Conservation (phyloP, 2,888 invertebrate species). For the Chaitophorus viminalis region DNA sequence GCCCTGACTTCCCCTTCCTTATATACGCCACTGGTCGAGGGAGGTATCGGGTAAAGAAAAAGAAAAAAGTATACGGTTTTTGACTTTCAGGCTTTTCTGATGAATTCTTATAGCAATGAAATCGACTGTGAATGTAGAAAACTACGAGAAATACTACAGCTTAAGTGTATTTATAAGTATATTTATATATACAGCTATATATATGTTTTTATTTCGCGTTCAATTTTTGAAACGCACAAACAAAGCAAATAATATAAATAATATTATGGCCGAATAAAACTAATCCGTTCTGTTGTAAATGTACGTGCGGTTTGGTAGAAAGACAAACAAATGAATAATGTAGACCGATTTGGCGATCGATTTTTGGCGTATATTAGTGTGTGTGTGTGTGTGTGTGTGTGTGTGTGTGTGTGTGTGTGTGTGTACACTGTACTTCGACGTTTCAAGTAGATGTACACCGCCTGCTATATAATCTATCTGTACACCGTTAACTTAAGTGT, state of each 20-base stretch:
- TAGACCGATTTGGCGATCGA: background rate
- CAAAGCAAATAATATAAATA: conserved; percentile 5
- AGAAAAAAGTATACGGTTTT: too few species aligned
- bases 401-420: background rate
- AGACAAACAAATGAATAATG: conserved; percentile 13
- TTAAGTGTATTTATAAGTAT: too few species aligned
- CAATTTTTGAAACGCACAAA: background rate
- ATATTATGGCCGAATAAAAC: background rate
- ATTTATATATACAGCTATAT: background rate
- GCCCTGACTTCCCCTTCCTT: too few species aligned
- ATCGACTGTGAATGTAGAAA: background rate
- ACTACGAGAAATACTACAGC: background rate
- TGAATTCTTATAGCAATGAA: background rate
- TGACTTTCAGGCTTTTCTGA: conserved; percentile 10
- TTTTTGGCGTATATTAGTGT: background rate
- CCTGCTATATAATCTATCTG: background rate
- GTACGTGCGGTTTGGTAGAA: background rate
- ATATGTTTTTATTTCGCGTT: background rate
- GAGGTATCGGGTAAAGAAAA: background rate
- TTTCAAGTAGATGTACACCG: background rate
- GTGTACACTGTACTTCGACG: background rate
- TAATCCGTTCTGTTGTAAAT: background rate
- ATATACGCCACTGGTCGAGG: too few species aligned
- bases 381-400: background rate
- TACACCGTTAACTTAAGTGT: background rate